Base-by-base conservation (phyloP, 2,797 vertebrate genomes). In the Pempheris klunzingeri region DNA sequence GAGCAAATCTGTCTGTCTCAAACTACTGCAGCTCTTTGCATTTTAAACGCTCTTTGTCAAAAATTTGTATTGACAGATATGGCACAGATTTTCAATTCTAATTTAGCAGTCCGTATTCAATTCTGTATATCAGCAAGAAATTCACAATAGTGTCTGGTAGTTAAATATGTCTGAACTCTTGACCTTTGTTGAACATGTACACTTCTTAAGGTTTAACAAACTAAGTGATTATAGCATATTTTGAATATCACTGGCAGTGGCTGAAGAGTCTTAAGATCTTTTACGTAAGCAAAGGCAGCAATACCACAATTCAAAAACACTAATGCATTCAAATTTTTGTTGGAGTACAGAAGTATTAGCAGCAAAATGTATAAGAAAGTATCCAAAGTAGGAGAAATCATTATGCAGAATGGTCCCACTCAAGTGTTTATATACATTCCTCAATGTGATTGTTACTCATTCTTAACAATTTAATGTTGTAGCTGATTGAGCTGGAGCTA, bases 21-120 rank as follows among this genome's bases (percentile, higher is more conserved):
- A 38, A 83, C 63, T 7, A 28, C 30, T n/a, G 39, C 7, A 52
- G 32, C 24, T 26, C n/a, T 54, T 11, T 70, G 39, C 36, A 50
- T 54, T 73, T 72, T n/a, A 65, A 77, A 74, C 54, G 7, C 67
- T 63, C 26, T 71, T 43, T 28, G 26, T 76, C 11, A 61, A 64
- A n/a, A 26, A 5, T 17, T 24, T 36, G 41, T 68, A 64, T 53
- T 11, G 34, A 32, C 22, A 32, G 7, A 80, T 73, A 7, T 66
- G 49, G 17, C 3, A 18, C n/a, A 1, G 22, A 73, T 63, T n/a
- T 44, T 0, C 28, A 49, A 64, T 34, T n/a, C 8, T 15, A 17
- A 26, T 63, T 32, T 22, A 26, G 39, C 26, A 54, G 26, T 20
- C 3, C 39, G n/a, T 30, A 52, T 54, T 41, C 15, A 59, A 38